Evolutionary conservation across 1,140 invertebrate species (phyloP).

Genomic region (Bombyx mandarina): DNA sequence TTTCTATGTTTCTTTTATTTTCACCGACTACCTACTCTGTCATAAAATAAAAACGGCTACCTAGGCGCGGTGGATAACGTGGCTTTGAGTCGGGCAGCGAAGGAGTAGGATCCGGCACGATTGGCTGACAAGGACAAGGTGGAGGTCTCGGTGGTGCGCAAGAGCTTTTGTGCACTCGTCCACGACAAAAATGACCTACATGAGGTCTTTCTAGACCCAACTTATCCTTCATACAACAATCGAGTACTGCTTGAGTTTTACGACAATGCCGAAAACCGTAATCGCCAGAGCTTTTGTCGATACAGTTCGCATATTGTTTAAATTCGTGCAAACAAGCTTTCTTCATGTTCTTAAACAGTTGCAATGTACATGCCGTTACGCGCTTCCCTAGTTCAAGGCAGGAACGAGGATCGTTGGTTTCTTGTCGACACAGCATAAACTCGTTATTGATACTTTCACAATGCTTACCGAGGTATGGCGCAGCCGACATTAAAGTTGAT

Average conservation of each 20-base stretch:
- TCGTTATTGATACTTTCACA: conserved; percentile 94
- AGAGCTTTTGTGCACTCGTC: conserved; percentile 79
- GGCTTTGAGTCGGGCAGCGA: conserved; percentile 75
- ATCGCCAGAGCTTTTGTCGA: conserved; percentile 83
- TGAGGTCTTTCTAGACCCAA: conserved; percentile 85
- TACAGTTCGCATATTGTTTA: conserved; percentile 87
- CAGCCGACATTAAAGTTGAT: conserved; percentile 84
- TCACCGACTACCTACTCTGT: conserved; percentile 40
- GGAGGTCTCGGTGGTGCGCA: conserved; percentile 69
- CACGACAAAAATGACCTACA: conserved; percentile 87
- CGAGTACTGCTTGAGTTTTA: conserved; percentile 86
- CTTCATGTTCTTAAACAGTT: conserved; percentile 91
- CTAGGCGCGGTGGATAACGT: conserved; percentile 73
- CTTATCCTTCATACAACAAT: conserved; percentile 89
- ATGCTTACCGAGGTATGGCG: conserved; percentile 89
- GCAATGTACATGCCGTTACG: conserved; percentile 90
- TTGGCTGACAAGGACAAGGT: conserved; percentile 63
- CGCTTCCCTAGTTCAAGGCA: conserved; percentile 91
- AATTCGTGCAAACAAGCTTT: conserved; percentile 88
- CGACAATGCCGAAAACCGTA: conserved; percentile 81
- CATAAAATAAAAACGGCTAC: conserved; percentile 63
- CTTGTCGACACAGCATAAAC: conserved; percentile 91
- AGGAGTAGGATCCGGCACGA: conserved; percentile 73
- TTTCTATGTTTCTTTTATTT: background rate
- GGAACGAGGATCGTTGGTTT: conserved; percentile 86